Evolutionary conservation across 2,797 vertebrate species (phyloP).

Genomic region (Gymnoscopelus braueri): DNA sequence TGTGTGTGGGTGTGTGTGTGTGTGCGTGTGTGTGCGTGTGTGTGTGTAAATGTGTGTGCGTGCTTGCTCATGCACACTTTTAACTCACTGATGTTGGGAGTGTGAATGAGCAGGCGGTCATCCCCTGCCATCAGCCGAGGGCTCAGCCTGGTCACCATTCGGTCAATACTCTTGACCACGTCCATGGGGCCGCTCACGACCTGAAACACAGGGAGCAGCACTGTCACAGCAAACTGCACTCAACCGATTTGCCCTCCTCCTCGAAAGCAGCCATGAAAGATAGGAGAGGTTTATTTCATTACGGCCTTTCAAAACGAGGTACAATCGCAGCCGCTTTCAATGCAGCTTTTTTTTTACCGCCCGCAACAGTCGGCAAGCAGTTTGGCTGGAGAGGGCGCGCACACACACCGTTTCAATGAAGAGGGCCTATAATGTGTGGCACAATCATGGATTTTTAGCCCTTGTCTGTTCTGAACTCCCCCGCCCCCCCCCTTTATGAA

Average conservation of each 20-base stretch:
- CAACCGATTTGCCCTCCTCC: neutral
- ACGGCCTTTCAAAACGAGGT: conserved; percentile 45
- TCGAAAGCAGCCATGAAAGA: neutral
- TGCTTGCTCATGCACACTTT: neutral
- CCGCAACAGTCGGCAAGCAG: conserved; percentile 5
- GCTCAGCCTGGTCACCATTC: conserved; percentile 82
- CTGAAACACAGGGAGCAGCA: conserved; percentile 68
- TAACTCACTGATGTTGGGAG: conserved; percentile 84
- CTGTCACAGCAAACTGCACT: conserved; percentile 1
- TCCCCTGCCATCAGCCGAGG: conserved; percentile 73
- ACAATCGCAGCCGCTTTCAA: conserved; percentile 36
- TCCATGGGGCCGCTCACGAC: conserved; percentile 89
- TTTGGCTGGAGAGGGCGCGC: conserved; percentile 26
- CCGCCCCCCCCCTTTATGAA: conserved; percentile 48
- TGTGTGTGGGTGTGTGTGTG: neutral
- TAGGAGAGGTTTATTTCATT: conserved; percentile 42
- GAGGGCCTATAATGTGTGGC: conserved; percentile 32
- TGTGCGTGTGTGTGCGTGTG: neutral
- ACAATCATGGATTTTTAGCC: conserved; percentile 30
- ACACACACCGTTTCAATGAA: conserved; percentile 27
- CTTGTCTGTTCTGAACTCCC: conserved; percentile 50
- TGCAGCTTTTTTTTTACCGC: conserved; percentile 1
- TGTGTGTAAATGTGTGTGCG: neutral
- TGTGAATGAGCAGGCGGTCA: conserved; percentile 77
- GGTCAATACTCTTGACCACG: conserved; percentile 85